Evolutionary conservation across 92 coral and sea anemone species (phyloP).

Genomic region (Diadumene lineata): DNA sequence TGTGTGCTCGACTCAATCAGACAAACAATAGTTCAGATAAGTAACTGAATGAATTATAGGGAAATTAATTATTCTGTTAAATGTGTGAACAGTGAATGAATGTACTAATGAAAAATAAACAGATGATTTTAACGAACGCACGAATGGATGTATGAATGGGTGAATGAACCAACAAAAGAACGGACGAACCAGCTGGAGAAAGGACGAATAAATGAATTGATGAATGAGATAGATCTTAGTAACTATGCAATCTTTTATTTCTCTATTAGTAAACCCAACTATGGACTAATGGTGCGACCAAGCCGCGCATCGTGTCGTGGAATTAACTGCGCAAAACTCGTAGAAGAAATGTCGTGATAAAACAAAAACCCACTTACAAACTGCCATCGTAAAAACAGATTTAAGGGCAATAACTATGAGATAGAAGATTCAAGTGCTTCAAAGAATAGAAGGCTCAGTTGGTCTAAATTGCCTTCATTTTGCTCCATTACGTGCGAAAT

Average conservation of each 20-base stretch:
- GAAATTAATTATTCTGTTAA: not conserved
- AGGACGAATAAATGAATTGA: not conserved
- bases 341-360: constrained; percentile 29
- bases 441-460: too few species aligned
- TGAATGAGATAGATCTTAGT: not conserved
- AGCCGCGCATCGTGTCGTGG: constrained; percentile 87
- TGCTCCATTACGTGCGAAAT: too few species aligned
- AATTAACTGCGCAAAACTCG: constrained; percentile 50
- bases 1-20: not conserved
- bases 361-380: not conserved
- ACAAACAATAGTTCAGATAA: not conserved
- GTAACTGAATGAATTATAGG: not conserved
- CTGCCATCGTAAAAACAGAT: too few species aligned
- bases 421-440: too few species aligned
- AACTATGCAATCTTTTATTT: not conserved
- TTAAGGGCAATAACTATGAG: too few species aligned
- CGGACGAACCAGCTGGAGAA: not conserved
- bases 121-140: not conserved
- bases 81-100: not conserved
- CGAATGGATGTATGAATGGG: not conserved
- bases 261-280: constrained; percentile 76
- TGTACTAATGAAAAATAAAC: not conserved
- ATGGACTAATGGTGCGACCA: constrained; percentile 89
- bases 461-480: too few species aligned
- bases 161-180: not conserved